Conservation (phyloP, 2,888 invertebrate species). For the Dasysyrphus albostriatus region DNA sequence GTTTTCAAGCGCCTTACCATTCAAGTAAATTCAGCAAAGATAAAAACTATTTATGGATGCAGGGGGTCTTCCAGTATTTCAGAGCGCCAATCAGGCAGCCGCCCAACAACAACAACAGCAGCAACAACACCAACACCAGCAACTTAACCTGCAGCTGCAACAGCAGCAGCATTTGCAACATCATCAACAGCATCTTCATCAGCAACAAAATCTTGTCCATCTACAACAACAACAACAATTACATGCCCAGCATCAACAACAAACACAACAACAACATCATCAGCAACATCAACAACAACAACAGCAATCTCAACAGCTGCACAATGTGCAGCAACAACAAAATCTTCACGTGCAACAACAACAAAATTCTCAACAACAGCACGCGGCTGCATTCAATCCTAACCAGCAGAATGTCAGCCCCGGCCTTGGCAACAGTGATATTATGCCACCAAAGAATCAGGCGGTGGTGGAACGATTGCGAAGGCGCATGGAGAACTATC, state of each 20-base stretch:
- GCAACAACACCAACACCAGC: slow-evolving; percentile 78
- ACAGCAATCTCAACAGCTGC: slow-evolving; percentile 79
- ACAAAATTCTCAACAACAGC: slow-evolving; percentile 78
- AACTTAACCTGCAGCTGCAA: slow-evolving; percentile 81
- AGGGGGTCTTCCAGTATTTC: slow-evolving; percentile 84
- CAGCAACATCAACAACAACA: slow-evolving; percentile 78
- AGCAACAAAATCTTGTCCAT: slow-evolving; percentile 78
- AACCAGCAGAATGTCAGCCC: slow-evolving; percentile 71
- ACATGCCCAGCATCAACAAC: slow-evolving; percentile 76
- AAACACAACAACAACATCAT: slow-evolving; percentile 78
- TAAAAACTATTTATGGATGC: slow-evolving; percentile 84
- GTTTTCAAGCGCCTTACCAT: slow-evolving; percentile 66
- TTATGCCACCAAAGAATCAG: slow-evolving; percentile 91
- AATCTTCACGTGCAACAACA: slow-evolving; percentile 80
- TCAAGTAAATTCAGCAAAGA: slow-evolving; percentile 79
- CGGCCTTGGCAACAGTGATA: slow-evolving; percentile 83
- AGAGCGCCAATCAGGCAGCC: slow-evolving; percentile 84
- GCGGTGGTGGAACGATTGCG: slow-evolving; percentile 94
- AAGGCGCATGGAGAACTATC: slow-evolving; percentile 94
- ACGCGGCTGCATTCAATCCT: slow-evolving; percentile 77
- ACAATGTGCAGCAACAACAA: slow-evolving; percentile 77
- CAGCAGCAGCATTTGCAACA: slow-evolving; percentile 86
- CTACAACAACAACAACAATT: slow-evolving; percentile 77
- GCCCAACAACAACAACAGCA: slow-evolving; percentile 80
- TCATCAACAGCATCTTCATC: slow-evolving; percentile 84